Base-by-base conservation (phyloP, 2,797 vertebrate genomes). In the Setipinna tenuifilis region DNA sequence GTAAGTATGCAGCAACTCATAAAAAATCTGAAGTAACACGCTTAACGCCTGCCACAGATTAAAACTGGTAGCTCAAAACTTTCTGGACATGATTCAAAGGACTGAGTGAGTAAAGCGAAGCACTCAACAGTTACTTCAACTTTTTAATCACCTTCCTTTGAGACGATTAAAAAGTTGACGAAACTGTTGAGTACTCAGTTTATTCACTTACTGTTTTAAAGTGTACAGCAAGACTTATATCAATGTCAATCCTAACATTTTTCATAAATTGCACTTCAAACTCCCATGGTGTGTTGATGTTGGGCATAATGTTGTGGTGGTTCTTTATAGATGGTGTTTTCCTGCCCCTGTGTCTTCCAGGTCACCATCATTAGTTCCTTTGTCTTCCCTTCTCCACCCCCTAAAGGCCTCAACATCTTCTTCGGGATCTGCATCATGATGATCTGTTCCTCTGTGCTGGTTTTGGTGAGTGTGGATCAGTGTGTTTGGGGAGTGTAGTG, bases 351-450 rank as follows among this genome's bases (percentile, higher is more conserved):
- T 86, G 91, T 87, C 86, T 84, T 19, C 86, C 92, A 97, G 97
- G 95, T 97, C 90, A 97, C 97, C 62, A 89, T 97, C 62, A 96
- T 97, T 93, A 97, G 96, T 93, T 96, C 96, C 91, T 97, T 97
- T 90, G 93, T 97, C 88, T 96, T 97, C 91, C 96, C 96, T 81
- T 94, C 96, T 90, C 94, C 95, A 93, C 95, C 95, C 94, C 96
- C 96, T 87, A 97, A 96, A 91, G 95, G 95, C 16, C 86, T 97
- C 93, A 97, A 97, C 93, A 88, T 97, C 91, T 97, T 97, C 94
- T 96, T 97, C 92, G 96, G 95, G 88, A 91, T 97, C 92, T 97
- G 96, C 93, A 97, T 97, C 92, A 92, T 95, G 91, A 93, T 97
- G 94, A 96, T 94, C 91, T 95, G 95, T 88, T 91, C 95, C 88